phyloP scores from a whole-genome alignment of 2,888 invertebrate genomes.

The Lumbricus terrestris region DNA sequence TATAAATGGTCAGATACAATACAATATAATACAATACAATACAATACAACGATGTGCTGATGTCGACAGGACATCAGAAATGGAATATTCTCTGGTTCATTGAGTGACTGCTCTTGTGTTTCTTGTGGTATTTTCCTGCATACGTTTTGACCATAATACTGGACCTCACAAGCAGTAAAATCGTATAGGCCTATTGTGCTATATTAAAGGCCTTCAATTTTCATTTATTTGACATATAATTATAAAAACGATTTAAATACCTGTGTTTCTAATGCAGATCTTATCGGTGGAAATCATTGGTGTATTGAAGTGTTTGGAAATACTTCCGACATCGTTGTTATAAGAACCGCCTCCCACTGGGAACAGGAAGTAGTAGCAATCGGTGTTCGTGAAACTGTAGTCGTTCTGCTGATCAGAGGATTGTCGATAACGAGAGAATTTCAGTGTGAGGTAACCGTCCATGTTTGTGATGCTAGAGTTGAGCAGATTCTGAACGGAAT shows the following conservation, averaged over 20 bases:
- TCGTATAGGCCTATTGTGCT: too few relatives aligned
- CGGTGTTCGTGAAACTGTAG: conserved; percentile 15
- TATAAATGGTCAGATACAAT: too few relatives aligned
- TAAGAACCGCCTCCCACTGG: conserved; percentile 16
- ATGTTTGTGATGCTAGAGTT: not conserved
- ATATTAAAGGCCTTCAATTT: too few relatives aligned
- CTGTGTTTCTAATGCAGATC: not conserved
- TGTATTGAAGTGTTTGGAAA: not conserved
- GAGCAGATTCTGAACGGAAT: not conserved
- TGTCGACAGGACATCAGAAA: too few relatives aligned
- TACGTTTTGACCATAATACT: too few relatives aligned
- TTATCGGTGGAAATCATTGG: not conserved
- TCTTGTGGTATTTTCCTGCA: too few relatives aligned
- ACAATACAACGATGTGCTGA: too few relatives aligned
- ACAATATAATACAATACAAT: too few relatives aligned
- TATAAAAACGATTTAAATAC: not conserved
- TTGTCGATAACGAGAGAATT: conserved; percentile 10
- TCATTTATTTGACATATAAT: too few relatives aligned
- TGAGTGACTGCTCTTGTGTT: too few relatives aligned
- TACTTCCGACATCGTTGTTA: not conserved
- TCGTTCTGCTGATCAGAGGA: not conserved
- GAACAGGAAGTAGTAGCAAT: conserved; percentile 22
- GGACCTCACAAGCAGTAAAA: too few relatives aligned
- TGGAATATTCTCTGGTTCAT: too few relatives aligned
- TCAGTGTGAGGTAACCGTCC: conserved; percentile 7